Evolutionary conservation across 2,888 invertebrate genomes (phyloP).

Genomic region (Callyntrura guangdongensis): DNA sequence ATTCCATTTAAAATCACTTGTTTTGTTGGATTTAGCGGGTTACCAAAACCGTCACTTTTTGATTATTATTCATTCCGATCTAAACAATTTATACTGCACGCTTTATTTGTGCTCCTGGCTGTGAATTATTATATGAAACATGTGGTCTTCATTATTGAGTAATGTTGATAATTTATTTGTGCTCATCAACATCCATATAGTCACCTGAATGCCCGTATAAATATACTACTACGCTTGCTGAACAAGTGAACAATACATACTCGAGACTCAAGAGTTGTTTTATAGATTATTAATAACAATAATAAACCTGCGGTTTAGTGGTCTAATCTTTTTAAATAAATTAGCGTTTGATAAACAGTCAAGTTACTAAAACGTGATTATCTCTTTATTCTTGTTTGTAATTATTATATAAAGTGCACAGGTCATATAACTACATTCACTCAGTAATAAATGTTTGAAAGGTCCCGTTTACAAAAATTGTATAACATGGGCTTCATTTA

Average conservation of each 20-base stretch:
- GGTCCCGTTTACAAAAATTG: background rate
- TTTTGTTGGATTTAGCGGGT: no score
- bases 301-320: constrained; percentile 61
- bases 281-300: constrained; percentile 24
- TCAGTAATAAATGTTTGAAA: background rate
- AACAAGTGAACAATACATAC: background rate
- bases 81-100: no score
- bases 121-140: no score
- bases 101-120: no score
- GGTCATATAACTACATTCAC: constrained; percentile 20
- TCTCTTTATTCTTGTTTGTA: constrained; percentile 45
- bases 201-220: background rate
- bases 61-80: no score
- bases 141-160: background rate
- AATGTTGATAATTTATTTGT: background rate
- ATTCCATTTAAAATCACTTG: no score
- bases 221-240: background rate
- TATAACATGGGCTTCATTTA: background rate
- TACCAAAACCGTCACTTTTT: no score
- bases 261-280: background rate
- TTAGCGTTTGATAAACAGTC: constrained; percentile 72
- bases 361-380: constrained; percentile 77
- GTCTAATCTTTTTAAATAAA: constrained; percentile 66
- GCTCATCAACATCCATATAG: background rate
- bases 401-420: constrained; percentile 54